Evolutionary conservation across 2,797 vertebrate genomes (phyloP).

Genomic region (Acanthornis magna): DNA sequence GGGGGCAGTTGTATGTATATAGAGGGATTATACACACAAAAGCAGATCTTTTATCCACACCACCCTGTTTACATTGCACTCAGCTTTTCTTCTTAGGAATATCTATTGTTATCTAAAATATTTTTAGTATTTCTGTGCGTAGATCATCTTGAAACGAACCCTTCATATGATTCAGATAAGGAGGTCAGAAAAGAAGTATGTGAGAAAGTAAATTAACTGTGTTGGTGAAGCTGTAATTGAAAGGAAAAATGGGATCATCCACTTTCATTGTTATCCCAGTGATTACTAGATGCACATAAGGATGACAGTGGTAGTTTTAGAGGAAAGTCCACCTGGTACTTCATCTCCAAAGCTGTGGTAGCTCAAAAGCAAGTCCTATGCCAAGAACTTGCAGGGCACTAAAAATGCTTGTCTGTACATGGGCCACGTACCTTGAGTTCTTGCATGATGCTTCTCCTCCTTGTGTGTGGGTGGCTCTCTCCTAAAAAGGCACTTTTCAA

Average conservation of each 20-base stretch:
- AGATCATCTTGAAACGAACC: conserved; percentile 47
- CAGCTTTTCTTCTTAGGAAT: background rate
- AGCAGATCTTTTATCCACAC: background rate
- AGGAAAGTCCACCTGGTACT: background rate
- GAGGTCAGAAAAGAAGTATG: background rate
- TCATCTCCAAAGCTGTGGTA: background rate
- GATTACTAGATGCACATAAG: background rate
- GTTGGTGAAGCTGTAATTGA: background rate
- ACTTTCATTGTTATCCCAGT: background rate
- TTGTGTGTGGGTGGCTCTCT: background rate
- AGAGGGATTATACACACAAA: background rate
- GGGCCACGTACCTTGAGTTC: background rate
- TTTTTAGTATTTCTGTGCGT: background rate
- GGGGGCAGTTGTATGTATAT: background rate
- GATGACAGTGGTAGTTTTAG: background rate
- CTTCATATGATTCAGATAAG: conserved; percentile 47
- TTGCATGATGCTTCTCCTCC: background rate
- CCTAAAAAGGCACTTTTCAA: background rate
- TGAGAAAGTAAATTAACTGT: background rate
- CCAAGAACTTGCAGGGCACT: background rate
- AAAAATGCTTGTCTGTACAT: background rate
- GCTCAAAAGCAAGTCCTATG: background rate
- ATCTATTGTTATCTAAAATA: conserved; percentile 50
- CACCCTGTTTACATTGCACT: background rate
- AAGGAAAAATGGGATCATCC: background rate